Evolutionary conservation across 2,888 invertebrate species (phyloP).

Genomic region (Lochmaea crataegi): DNA sequence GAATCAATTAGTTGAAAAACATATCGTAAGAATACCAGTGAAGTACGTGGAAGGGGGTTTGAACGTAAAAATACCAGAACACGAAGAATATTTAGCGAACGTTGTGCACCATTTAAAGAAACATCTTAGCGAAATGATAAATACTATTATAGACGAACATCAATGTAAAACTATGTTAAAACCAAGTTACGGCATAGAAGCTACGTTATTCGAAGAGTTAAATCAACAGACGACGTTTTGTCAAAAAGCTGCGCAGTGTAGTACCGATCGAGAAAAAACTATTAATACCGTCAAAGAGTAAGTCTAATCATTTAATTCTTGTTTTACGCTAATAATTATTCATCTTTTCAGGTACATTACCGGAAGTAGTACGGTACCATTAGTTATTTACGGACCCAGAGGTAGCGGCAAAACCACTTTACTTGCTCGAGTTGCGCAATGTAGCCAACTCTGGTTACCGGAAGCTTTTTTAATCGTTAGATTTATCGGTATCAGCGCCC

Average conservation of each 20-base stretch:
- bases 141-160: conserved; percentile 76
- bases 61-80: conserved; percentile 69
- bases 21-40: conserved; percentile 73
- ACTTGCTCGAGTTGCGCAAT: conserved; percentile 77
- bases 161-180: conserved; percentile 70
- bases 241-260: conserved; percentile 77
- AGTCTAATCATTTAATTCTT: conserved; percentile 54
- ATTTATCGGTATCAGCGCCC: conserved; percentile 75
- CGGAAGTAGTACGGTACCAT: conserved; percentile 71
- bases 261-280: conserved; percentile 76
- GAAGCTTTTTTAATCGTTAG: conserved; percentile 70
- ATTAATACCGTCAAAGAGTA: conserved; percentile 77
- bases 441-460: conserved; percentile 73
- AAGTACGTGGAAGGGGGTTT: conserved; percentile 68
- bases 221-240: conserved; percentile 80
- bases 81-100: conserved; percentile 73
- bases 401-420: conserved; percentile 88
- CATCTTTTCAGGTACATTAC: conserved; percentile 71
- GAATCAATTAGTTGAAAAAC: conserved; percentile 79
- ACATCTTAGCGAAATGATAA: conserved; percentile 76
- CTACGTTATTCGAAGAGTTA: conserved; percentile 74
- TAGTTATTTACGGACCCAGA: conserved; percentile 81
- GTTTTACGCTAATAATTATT: not conserved
- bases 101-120: conserved; percentile 75
- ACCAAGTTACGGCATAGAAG: conserved; percentile 73